Base-by-base conservation (phyloP, 2,888 invertebrate species). In the Campoletis raptor region DNA sequence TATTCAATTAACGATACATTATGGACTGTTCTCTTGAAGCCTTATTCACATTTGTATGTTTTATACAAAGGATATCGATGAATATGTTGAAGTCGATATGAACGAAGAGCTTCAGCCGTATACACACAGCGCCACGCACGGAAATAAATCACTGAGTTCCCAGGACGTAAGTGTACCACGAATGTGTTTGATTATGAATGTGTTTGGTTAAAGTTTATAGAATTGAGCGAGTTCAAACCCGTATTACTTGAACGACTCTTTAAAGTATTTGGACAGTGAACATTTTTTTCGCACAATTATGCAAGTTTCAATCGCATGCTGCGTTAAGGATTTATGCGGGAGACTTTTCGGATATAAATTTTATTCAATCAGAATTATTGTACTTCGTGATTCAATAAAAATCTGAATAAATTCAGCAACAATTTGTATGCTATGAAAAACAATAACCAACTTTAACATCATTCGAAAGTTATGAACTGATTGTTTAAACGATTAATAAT, bases 61-160 rank as follows among this genome's bases (percentile, higher is more conserved):
- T 76, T 64, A 21, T 52, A 37, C 42, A 36, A 66, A 77, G 77
- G 52, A 52, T 37, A 36, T 30, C 24, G 52, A n/a, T 52, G 66
- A 66, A 67, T 37, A n/a, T 77, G 2, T 54, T 54, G 66, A 52
- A 52, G 6, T 76, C n/a, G 52, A 12, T 3, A 66, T 45, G 45
- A 45, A 30, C 76, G 64, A 45, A 36, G 45, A 15, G 12, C 36
- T 64, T 76, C 64, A 15, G 48, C n/a, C 45, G 45, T 76, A n/a
- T 36, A 10, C 64, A 6, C 30, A 45, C 45, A 1, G 64, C 36
- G 64, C 45, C 37, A 64, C 21, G 21, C 30, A 64, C 61, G 76
- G 24, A 40, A 40, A 57, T 45, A 45, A 76, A 64, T 76, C 45
- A 18, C 64, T 64, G 2, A 45, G 76, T 2, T 64, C 36, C 30